These are phyloP conservation scores for Anoplius nigerrimus DNA, from an alignment of 2,888 invertebrate species.

Conservation along the genomic window DNA sequence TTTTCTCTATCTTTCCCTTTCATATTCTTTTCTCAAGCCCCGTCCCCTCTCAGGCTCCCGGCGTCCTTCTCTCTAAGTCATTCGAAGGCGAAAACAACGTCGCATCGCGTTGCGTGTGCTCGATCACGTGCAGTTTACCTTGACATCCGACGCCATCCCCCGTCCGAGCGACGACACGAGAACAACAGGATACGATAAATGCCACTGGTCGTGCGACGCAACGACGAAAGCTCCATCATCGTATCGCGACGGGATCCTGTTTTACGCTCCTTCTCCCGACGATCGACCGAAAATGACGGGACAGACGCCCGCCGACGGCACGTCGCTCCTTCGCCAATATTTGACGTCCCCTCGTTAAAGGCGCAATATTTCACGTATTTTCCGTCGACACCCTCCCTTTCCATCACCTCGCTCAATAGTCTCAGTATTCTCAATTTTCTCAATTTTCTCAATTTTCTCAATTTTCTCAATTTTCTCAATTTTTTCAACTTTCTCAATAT, in stretches of 20 bases:
- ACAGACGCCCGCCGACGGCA: no score
- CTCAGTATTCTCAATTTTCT: no score
- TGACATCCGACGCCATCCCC: constrained; percentile 31
- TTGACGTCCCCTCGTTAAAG: no score
- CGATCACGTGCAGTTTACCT: constrained; percentile 27
- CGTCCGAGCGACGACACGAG: constrained; percentile 5
- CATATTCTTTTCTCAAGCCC: neutral
- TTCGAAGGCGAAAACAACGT: constrained; percentile 12
- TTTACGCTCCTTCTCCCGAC: neutral
- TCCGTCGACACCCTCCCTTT: no score
- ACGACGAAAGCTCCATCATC: neutral
- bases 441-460: no score
- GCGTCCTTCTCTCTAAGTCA: constrained; percentile 1
- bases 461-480: no score
- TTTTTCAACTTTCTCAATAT: no score
- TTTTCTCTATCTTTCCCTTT: neutral
- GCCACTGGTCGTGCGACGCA: neutral
- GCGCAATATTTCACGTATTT: no score
- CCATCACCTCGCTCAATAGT: no score
- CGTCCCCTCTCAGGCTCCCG: neutral
- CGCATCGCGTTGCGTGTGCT: neutral
- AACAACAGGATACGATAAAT: constrained; percentile 25
- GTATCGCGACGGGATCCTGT: neutral
- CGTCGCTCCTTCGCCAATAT: no score
- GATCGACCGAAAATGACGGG: neutral